Conservation (phyloP, 2,797 vertebrate genomes). For the Acanthiza pusilla region DNA sequence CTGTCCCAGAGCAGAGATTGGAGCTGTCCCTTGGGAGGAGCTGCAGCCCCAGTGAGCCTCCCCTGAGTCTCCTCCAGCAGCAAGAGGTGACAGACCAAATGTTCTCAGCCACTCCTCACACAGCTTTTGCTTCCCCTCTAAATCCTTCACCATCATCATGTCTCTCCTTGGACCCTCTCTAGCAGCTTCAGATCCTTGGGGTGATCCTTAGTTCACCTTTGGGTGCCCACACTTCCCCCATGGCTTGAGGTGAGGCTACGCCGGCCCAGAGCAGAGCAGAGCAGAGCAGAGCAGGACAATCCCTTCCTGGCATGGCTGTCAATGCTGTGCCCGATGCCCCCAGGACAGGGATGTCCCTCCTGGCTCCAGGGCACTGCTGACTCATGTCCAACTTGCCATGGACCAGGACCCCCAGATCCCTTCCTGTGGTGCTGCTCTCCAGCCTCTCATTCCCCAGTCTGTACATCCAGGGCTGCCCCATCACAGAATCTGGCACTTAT, state of each 20-base stretch:
- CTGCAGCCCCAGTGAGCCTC: neutral
- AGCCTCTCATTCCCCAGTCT: neutral
- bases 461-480: neutral
- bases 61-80: neutral
- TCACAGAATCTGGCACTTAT: neutral
- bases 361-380: neutral
- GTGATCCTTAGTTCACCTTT: no score
- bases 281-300: neutral
- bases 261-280: neutral
- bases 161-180: neutral
- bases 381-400: neutral
- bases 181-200: neutral
- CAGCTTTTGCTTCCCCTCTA: neutral
- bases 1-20: rapidly evolving
- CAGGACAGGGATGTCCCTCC: neutral
- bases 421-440: neutral
- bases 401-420: neutral
- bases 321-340: neutral
- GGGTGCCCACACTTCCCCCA: neutral
- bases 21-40: neutral
- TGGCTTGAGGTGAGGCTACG: neutral
- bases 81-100: neutral
- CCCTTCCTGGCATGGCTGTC: neutral
- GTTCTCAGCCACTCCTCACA: neutral
- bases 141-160: neutral